Base-by-base conservation (phyloP, 2,113 vertebrate genomes). In the Cercopithecus mona region DNA sequence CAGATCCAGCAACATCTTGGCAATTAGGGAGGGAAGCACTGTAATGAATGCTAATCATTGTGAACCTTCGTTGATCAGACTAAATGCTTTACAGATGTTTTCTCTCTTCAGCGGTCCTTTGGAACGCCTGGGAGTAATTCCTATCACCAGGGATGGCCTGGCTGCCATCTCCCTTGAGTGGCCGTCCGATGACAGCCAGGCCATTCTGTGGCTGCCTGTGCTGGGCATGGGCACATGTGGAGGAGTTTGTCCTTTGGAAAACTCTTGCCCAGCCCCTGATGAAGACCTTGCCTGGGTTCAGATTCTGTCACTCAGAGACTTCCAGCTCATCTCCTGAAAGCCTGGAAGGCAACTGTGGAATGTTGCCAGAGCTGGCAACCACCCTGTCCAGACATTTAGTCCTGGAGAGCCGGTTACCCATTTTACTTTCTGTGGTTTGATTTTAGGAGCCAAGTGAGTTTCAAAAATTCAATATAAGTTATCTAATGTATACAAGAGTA, bases 191-290 rank as follows among this genome's bases (percentile, higher is more conserved):
- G 57, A 55, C 14, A 12, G 4, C 40, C 57, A 12, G 40, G 40
- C 11, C 40, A 0, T 45, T 78, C 66, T 73, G 64, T 68, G 96
- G 55, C 66, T 35, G 0, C 72, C 43, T 6, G 25, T 48, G 5
- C 52, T 22, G 30, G 61, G 22, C 22, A 1, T 13, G 27, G 72
- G 66, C 25, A 4, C 5, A 4, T 0, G 0, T 2, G 11, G n/a
- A 90, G 18, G 45, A 25, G 7, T 45, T 4, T 72, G 59, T 25
- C n/a, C 64, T 61, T 5, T 90, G 40, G 61, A 85, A 45, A 57
- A 1, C 35, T 32, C 48, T n/a, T 48, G 40, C 17, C 48, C 25
- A 8, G 75, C 14, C 11, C 52, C 40, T 61, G 40, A 70, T 2
- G 0, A 75, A 84, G 79, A 32, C 73, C 50, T 23, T 50, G 2